A percentile compares a stretch with the other conserved stretches of the same genome.
Evolutionary conservation across 2,113 vertebrate genomes (phyloP).

Genomic region (Pungitius pungitius): DNA sequence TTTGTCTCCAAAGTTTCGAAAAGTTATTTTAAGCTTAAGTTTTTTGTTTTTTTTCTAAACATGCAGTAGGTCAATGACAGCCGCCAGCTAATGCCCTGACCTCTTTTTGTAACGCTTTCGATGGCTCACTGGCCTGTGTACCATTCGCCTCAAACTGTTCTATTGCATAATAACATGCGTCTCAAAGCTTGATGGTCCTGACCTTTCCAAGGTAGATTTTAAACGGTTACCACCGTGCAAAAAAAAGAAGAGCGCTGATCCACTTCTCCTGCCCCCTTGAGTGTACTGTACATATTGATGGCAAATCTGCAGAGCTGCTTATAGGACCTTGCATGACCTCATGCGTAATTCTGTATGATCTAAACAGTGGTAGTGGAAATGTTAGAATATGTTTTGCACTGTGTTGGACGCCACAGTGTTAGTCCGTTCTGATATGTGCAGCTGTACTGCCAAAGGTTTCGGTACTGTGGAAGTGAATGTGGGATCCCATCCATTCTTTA

Average conservation of each 20-base stretch:
- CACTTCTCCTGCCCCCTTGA: neutral
- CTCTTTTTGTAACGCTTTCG: slow-evolving; percentile 3
- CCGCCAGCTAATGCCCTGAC: slow-evolving; percentile 45
- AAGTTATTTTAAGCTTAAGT: slow-evolving; percentile 14
- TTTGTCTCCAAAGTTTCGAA: neutral
- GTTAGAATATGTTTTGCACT: slow-evolving; percentile 15
- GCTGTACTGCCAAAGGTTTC: slow-evolving; percentile 37
- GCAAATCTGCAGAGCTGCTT: neutral
- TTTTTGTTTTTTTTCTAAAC: slow-evolving; percentile 18
- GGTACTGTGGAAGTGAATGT: slow-evolving; percentile 12
- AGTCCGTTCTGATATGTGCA: slow-evolving; percentile 31
- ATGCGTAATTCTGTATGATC: slow-evolving; percentile 28
- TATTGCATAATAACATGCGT: slow-evolving; percentile 41
- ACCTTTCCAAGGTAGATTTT: slow-evolving; percentile 61
- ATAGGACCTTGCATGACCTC: slow-evolving; percentile 29
- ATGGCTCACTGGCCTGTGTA: slow-evolving; percentile 10
- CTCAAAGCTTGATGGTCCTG: slow-evolving; percentile 47
- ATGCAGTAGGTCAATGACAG: slow-evolving; percentile 29
- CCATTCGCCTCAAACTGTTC: slow-evolving; percentile 38
- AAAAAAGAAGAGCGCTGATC: slow-evolving; percentile 16
- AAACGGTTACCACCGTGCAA: slow-evolving; percentile 24
- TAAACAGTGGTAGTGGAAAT: slow-evolving; percentile 29
- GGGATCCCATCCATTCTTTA: slow-evolving; percentile 22
- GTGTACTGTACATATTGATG: neutral
- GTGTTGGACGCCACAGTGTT: slow-evolving; percentile 5